These are phyloP conservation scores for Lonchura striata DNA, from an alignment of 2,113 vertebrate genomes.

Conservation along the genomic window DNA sequence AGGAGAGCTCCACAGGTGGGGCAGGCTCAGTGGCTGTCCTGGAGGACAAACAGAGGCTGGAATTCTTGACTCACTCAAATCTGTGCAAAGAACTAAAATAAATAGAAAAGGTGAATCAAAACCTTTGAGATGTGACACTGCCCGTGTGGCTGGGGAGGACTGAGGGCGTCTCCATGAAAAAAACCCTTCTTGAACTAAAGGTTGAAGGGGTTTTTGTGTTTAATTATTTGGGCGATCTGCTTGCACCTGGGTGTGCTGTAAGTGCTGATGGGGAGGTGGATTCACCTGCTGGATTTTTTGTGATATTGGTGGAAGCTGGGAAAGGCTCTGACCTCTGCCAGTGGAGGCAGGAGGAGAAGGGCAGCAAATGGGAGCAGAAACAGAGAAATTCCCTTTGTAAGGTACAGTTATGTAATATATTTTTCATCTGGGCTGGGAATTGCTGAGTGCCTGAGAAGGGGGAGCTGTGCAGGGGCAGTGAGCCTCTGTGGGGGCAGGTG, in stretches of 20 bases:
- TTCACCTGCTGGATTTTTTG: neutral
- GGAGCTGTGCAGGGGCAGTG: accelerated
- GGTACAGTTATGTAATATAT: neutral
- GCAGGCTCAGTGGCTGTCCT: neutral
- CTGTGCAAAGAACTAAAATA: neutral
- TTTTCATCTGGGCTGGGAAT: neutral
- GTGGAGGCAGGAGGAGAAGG: neutral
- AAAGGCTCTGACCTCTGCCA: neutral
- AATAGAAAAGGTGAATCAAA: neutral
- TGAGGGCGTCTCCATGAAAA: accelerated
- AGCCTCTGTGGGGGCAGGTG: neutral
- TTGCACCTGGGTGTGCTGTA: neutral
- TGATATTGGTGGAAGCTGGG: neutral
- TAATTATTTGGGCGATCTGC: neutral
- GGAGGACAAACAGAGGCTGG: neutral
- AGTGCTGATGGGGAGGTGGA: neutral
- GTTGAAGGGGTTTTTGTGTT: neutral
- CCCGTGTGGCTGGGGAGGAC: accelerated
- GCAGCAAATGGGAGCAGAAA: neutral
- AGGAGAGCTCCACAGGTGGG: neutral
- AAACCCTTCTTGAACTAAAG: accelerated
- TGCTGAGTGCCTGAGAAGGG: neutral
- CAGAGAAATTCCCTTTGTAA: neutral
- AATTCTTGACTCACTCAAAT: neutral
- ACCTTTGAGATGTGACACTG: neutral